Percentiles rank a stretch among this genome's conserved stretches.
Conservation (phyloP, 2,888 invertebrate species). For the Habroteleia sp. region DNA sequence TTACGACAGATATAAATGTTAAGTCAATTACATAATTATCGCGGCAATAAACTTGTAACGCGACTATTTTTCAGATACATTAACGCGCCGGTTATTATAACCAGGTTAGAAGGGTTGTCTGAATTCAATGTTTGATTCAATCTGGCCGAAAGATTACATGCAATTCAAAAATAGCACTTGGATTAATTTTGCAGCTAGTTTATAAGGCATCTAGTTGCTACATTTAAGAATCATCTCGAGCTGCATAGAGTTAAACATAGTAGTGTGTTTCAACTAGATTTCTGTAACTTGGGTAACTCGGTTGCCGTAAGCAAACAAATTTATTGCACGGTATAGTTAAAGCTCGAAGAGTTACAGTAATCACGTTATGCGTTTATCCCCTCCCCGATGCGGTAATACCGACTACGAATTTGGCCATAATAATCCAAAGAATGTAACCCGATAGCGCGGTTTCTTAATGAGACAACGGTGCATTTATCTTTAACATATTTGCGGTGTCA, state of each 20-base stretch:
- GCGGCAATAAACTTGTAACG: slow-evolving; percentile 7
- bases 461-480: slow-evolving; percentile 44
- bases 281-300: slow-evolving; percentile 37
- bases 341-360: slow-evolving; percentile 48
- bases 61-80: slow-evolving; percentile 11
- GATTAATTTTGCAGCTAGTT: too few relatives aligned
- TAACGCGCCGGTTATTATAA: too few relatives aligned
- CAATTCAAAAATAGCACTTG: too few relatives aligned
- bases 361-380: slow-evolving; percentile 45
- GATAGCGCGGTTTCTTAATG: slow-evolving; percentile 52
- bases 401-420: slow-evolving; percentile 45
- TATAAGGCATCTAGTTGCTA: too few relatives aligned
- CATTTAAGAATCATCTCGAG: slow-evolving; percentile 7
- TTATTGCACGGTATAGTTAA: slow-evolving; percentile 30
- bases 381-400: slow-evolving; percentile 6
- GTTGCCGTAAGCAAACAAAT: slow-evolving; percentile 45
- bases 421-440: slow-evolving; percentile 46
- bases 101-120: too few relatives aligned
- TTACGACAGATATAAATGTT: slow-evolving; percentile 13
- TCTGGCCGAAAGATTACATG: too few relatives aligned
- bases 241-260: slow-evolving; percentile 22
- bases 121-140: too few relatives aligned
- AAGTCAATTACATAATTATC: slow-evolving; percentile 31
- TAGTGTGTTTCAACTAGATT: slow-evolving; percentile 50
- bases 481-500: slow-evolving; percentile 44